Base-by-base conservation (phyloP, 2,888 invertebrate species). In the Drosophila emarginata region DNA sequence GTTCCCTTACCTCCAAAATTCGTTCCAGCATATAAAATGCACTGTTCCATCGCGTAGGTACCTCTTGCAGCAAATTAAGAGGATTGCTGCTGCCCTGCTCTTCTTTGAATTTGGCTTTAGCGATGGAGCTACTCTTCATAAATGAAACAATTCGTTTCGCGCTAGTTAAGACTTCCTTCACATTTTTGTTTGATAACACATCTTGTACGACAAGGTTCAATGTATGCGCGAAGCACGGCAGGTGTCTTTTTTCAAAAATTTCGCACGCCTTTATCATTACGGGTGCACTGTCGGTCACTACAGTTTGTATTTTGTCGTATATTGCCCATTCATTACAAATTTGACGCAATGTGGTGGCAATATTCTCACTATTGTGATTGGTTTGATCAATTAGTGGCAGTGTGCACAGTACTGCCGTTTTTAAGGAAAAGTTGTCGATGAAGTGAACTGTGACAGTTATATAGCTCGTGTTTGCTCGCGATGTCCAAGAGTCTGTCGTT, bases 331-430 rank as follows among this genome's bases (percentile, higher is more conserved):
- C 40, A n/a, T 14, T 40, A 15, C 40, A 40, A 40, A 40, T 40
- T 40, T n/a, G 14, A 14, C 15, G n/a, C 15, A 40, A 14, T 14
- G 40, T 40, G n/a, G 14, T 15, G n/a, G 40, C 40, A 40, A 40
- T 40, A 40, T 40, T 40, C 14, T 40, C 40, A 40, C 40, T 40
- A 40, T n/a, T 15, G 40, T 40, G 40, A 40, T 40, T 40, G 40
- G n/a, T 40, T 40, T 40, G 15, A 15, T 40, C 40, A 14, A 40
- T 14, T 40, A 40, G 15, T 15, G 40, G n/a, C 40, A 40, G 15
- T 15, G 32, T 32, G 32, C 32, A 32, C 32, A 32, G 32, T 32
- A 32, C 32, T 32, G 32, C 32, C 32, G 32, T 32, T 32, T 32
- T 32, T 32, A 32, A 32, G 32, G 32, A 32, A 32, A 32, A 32